phyloP scores from a whole-genome alignment of 2,797 vertebrate genomes.

The Schizothorax lantsangensis region DNA sequence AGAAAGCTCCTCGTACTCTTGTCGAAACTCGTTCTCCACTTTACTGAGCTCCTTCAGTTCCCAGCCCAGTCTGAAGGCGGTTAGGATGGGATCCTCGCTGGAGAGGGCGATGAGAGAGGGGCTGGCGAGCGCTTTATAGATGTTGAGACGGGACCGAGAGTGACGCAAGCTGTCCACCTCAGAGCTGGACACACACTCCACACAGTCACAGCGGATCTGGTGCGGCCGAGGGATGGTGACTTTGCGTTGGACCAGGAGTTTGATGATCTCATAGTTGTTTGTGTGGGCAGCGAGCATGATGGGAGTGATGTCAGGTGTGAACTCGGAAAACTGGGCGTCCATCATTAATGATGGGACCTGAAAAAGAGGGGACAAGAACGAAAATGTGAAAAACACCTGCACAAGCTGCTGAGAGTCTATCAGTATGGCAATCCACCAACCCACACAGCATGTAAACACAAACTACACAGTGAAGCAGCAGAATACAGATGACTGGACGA shows the following conservation, averaged over 20 bases:
- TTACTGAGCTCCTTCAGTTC: conserved; percentile 97
- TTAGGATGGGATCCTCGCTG: conserved; percentile 94
- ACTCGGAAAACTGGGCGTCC: conserved; percentile 97
- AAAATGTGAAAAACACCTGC: conserved; percentile 21
- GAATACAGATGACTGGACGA: conserved; percentile 6
- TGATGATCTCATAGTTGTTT: conserved; percentile 99
- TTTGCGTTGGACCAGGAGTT: conserved; percentile 91
- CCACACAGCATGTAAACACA: conserved; percentile 19
- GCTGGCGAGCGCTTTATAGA: conserved; percentile 95
- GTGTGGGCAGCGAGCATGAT: conserved; percentile 98
- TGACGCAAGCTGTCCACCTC: conserved; percentile 95
- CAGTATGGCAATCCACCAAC: conserved; percentile 14
- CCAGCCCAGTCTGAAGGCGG: conserved; percentile 94
- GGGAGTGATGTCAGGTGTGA: conserved; percentile 96
- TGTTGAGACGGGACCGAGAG: conserved; percentile 92
- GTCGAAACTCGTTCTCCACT: conserved; percentile 97
- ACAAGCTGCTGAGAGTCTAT: neutral
- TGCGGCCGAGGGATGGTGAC: conserved; percentile 94
- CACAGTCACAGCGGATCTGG: conserved; percentile 94
- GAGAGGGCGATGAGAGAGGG: conserved; percentile 95
- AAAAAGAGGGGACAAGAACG: conserved; percentile 47
- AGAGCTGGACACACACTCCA: conserved; percentile 94
- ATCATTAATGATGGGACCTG: conserved; percentile 96
- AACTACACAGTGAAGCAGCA: neutral
- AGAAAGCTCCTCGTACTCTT: conserved; percentile 96